These are phyloP conservation scores for Entomobrya proxima DNA, from an alignment of 2,888 invertebrate genomes.

Conservation along the genomic window DNA sequence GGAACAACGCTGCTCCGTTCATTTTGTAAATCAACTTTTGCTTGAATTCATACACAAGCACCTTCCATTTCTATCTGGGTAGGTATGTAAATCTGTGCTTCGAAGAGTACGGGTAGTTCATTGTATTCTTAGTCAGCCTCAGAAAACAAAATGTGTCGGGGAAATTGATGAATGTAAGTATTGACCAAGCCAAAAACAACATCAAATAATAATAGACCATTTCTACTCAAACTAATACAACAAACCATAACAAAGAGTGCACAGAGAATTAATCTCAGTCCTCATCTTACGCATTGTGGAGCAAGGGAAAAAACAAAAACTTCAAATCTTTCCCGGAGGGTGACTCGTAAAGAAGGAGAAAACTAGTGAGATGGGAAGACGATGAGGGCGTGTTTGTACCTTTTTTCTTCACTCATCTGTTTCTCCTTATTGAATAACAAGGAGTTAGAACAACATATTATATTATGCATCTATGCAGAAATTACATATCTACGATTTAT, in stretches of 20 bases:
- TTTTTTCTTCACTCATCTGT: background rate
- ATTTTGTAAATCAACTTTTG: conserved; percentile 54
- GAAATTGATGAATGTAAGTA: conserved; percentile 57
- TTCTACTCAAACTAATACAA: background rate
- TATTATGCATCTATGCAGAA: no score
- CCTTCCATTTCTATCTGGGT: conserved; percentile 6
- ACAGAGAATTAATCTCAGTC: conserved; percentile 48
- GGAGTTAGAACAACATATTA: no score
- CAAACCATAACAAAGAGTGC: background rate
- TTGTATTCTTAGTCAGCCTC: background rate
- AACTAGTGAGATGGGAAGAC: conserved; percentile 64
- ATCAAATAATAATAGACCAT: background rate
- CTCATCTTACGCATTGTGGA: conserved; percentile 58
- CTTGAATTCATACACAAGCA: conserved; percentile 47
- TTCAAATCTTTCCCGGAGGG: conserved; percentile 73
- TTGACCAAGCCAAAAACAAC: conserved; percentile 57
- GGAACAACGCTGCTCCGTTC: conserved; percentile 31
- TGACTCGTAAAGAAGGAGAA: conserved; percentile 72
- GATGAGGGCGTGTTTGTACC: conserved; percentile 69
- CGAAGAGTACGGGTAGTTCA: background rate
- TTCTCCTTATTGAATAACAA: background rate
- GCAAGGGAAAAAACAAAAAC: conserved; percentile 64
- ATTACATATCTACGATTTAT: no score
- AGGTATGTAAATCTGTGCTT: background rate
- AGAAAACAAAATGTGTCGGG: background rate